These are phyloP conservation scores for Botia almorhae DNA, from an alignment of 2,797 vertebrate species.

Conservation along the genomic window DNA sequence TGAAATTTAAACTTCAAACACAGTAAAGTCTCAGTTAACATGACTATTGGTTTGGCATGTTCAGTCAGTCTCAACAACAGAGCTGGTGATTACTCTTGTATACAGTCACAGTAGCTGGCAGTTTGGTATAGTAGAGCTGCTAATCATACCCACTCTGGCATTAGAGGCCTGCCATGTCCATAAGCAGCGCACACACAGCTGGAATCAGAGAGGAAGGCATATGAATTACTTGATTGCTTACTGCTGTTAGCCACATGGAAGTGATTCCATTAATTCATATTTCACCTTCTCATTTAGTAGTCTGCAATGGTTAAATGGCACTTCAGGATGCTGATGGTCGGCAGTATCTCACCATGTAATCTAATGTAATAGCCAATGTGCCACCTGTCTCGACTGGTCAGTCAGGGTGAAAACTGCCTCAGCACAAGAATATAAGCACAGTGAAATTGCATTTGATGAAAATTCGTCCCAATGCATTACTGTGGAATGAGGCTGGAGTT, in stretches of 20 bases:
- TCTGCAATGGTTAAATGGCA: conserved; percentile 43
- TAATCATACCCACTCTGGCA: conserved; percentile 42
- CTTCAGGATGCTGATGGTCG: conserved; percentile 47
- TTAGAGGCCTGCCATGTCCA: conserved; percentile 29
- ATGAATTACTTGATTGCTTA: conserved; percentile 61
- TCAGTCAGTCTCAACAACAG: conserved; percentile 24
- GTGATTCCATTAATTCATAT: conserved; percentile 59
- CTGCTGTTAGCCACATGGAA: conserved; percentile 55
- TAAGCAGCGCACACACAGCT: conserved; percentile 47
- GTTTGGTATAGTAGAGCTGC: conserved; percentile 31
- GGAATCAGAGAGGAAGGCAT: conserved; percentile 55
- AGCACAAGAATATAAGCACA: conserved; percentile 7
- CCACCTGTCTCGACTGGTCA: conserved; percentile 40
- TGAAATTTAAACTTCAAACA: too few species aligned
- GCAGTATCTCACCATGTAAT: conserved; percentile 33
- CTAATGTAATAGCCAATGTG: conserved; percentile 43
- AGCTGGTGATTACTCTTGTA: conserved; percentile 23
- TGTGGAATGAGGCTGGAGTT: conserved; percentile 2
- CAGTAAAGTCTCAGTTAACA: too few species aligned
- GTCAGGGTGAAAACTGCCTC: conserved; percentile 13
- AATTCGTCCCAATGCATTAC: background rate
- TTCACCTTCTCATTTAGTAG: conserved; percentile 40
- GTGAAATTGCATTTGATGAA: conserved; percentile 20
- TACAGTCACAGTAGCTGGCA: conserved; percentile 34
- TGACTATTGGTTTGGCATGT: conserved; percentile 7